Base-by-base conservation (phyloP, 1,140 invertebrate species). In the Melanaphis sacchari region DNA sequence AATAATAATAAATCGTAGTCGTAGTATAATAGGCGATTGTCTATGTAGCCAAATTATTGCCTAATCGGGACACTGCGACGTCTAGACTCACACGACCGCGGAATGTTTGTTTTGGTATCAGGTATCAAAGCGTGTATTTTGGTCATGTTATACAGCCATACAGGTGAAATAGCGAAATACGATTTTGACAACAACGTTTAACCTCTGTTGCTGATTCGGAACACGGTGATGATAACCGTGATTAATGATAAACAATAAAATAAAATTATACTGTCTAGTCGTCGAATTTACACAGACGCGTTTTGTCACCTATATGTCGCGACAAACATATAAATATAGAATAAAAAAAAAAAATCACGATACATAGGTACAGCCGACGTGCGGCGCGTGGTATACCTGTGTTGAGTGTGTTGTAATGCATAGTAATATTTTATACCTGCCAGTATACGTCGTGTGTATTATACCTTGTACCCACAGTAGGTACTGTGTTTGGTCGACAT, bases 101-200 rank as follows among this genome's bases (percentile, higher is more conserved):
- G 84, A 85, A 85, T 43, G 84, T 85, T 85, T 85, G 40, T 85
- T 43, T 46, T 31, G 11, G 84, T 46, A 76, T n/a, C 59, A 76
- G 15, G 59, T 76, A n/a, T 76, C 31, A n/a, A 76, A n/a, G 59
- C 31, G 31, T 15, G 59, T 76, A 15, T 76, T 76, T 76, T 76
- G 3, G 15, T 15, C 59, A 18, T n/a, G 21, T n/a, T 66, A n/a
- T 26, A 9, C 11, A 31, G 1, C 0, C 11, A 66, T 9, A 21
- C 21, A 76, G 15, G 26, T 11, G 15, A n/a, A n/a, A 76, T n/a
- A 76, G 59, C 15, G 59, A n/a, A 76, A 76, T 76, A 21, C 31
- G 18, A 76, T 76, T 76, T 76, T 76, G 31, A 76, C 31, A 76
- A 76, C 59, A 18, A 2, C 59, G n/a, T 76, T 76, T 76, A 76